Evolutionary conservation across 2,797 vertebrate species (phyloP), one percentile per base, ranked within the genome.

Genomic region (Falco concolor): DNA sequence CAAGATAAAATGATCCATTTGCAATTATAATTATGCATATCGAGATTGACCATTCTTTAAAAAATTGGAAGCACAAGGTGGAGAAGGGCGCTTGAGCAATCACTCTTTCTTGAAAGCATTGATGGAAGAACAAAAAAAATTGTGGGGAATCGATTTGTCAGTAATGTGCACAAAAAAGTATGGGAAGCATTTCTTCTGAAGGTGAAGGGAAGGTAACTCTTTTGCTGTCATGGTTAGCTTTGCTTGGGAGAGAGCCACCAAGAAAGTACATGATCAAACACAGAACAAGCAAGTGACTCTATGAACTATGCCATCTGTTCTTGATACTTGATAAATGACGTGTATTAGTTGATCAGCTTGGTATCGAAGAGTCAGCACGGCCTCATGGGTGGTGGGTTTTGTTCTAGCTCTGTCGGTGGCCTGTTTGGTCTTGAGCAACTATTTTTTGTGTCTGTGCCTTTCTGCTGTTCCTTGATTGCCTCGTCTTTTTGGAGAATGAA

Each of bases 71-170:
- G 69, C 60, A 56, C 38, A 82, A 89, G 90, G 78, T 90, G 75
- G 78, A 84, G 84, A 95, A 94, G 94, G 92, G 65, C 67, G 2
- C 67, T 90, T 76, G 69, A 91, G 85, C 89, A 83, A 86, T 96
- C 82, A 67, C 28, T 94, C 90, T 94, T 63, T 60, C 75, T 68
- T 96, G 95, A 92, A 88, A 89, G 87, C 92, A 92, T 80, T 87
- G 89, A 94, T 89, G 78, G 78, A 96, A 91, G 89, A 92, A 94
- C 90, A 89, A 94, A 94, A 84, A 38, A 80, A 57, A 28, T 64
- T 32, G 73, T 87, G 9, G 5, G 36, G 12, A 36, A 95, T 95
- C 21, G 57, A 89, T 94, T 85, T 89, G 69, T 79, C 74, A 45
- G 89, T 95, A 90, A 86, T 63, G 36, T 63, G 59, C 67, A 56